A percentile compares a stretch with the other conserved stretches of the same genome.
These are phyloP conservation scores for Lepilemur ruficaudatus DNA, from an alignment of 2,797 vertebrate genomes.

Conservation along the genomic window DNA sequence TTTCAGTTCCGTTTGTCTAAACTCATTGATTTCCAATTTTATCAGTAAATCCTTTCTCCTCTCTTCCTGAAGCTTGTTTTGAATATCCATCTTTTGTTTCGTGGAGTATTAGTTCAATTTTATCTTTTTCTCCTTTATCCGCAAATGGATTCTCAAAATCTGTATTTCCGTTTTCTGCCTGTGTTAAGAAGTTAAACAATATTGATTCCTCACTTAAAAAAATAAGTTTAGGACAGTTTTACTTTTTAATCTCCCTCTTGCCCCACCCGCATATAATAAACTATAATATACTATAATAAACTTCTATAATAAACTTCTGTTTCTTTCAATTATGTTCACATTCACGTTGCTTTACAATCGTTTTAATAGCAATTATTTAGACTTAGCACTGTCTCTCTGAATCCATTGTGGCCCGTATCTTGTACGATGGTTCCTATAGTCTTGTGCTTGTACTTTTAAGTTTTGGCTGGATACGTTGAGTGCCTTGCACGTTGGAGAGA, in stretches of 20 bases:
- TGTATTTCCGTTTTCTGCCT: not conserved
- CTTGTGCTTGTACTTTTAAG: not conserved
- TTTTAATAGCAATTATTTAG: not conserved
- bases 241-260: not conserved
- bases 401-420: not conserved
- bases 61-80: not conserved
- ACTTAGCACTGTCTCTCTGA: not conserved
- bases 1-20: not conserved
- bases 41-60: not conserved
- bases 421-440: not conserved
- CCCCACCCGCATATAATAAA: too few relatives aligned
- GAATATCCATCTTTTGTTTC: not conserved
- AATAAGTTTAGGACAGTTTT: not conserved
- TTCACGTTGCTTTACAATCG: not conserved
- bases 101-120: not conserved
- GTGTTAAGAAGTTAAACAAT: not conserved
- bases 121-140: not conserved
- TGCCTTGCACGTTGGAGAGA: accelerated
- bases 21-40: not conserved
- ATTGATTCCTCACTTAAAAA: not conserved
- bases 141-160: constrained; percentile 3
- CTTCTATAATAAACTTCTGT: not conserved
- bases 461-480: not conserved
- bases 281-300: too few relatives aligned
- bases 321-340: not conserved